Conservation (phyloP, 2,888 invertebrate species). For the Leptinotarsa peninsularis region DNA sequence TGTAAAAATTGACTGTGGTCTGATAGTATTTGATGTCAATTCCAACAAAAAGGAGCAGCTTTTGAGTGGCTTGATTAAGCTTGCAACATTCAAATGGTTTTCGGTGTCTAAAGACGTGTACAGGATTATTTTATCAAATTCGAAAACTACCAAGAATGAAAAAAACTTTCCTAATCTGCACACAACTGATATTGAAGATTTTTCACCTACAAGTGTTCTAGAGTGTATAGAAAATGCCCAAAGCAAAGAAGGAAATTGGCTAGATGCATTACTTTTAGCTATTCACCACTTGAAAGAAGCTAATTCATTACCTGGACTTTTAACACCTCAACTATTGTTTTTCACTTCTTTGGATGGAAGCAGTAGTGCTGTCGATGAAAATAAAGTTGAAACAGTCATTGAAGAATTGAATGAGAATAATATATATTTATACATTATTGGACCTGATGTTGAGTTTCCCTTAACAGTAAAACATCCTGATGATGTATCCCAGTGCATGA, state of each 20-base stretch:
- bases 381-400: conserved; percentile 37
- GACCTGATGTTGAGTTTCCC: conserved; percentile 44
- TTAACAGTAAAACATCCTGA: conserved; percentile 37
- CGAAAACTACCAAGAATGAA: conserved; percentile 38
- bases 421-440: conserved; percentile 48
- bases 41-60: conserved; percentile 38
- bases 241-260: conserved; percentile 40
- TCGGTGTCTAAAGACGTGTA: conserved; percentile 41
- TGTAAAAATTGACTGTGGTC: conserved; percentile 40
- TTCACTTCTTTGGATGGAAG: conserved; percentile 45
- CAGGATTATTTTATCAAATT: conserved; percentile 45
- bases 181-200: conserved; percentile 31
- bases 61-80: conserved; percentile 40
- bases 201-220: conserved; percentile 35
- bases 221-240: conserved; percentile 35
- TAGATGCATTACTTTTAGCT: conserved; percentile 45
- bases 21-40: conserved; percentile 47
- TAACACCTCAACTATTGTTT: conserved; percentile 46
- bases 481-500: conserved; percentile 43
- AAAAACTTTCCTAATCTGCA: conserved; percentile 38
- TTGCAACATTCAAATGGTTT: conserved; percentile 42
- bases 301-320: conserved; percentile 33
- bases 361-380: conserved; percentile 26
- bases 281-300: conserved; percentile 42
- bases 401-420: conserved; percentile 37